Evolutionary conservation across 2,888 invertebrate species (phyloP).

Genomic region (Parnassius glacialis): DNA sequence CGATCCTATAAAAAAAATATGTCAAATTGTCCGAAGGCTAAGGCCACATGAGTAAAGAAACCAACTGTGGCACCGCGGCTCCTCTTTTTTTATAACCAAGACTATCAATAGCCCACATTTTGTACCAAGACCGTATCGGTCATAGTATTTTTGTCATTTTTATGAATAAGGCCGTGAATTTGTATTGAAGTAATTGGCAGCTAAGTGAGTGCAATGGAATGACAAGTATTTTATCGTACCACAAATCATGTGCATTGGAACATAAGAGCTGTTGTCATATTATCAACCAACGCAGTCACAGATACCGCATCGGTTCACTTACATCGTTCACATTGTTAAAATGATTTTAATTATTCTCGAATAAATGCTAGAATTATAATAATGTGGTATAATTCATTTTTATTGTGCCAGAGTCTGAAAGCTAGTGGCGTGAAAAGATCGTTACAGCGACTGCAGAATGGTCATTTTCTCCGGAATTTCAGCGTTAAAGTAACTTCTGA

Average conservation of each 20-base stretch:
- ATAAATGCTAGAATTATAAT: background rate
- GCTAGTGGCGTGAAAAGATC: background rate
- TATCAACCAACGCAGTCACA: background rate
- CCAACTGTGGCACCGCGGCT: too few relatives aligned
- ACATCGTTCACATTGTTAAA: background rate
- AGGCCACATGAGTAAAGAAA: too few relatives aligned
- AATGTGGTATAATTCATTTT: background rate
- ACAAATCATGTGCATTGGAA: background rate
- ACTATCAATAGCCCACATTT: too few relatives aligned
- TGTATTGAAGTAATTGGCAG: background rate
- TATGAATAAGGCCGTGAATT: too few relatives aligned
- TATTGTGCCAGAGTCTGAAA: background rate
- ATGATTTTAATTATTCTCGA: background rate
- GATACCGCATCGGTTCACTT: background rate
- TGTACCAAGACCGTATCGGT: background rate
- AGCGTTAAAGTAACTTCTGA: background rate
- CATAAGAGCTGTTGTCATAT: background rate
- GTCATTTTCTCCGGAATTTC: background rate
- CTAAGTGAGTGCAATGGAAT: background rate
- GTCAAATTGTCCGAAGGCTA: too few relatives aligned
- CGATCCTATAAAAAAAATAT: too few relatives aligned
- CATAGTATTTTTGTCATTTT: background rate
- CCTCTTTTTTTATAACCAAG: too few relatives aligned
- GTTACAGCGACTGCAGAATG: background rate
- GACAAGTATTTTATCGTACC: constrained; percentile 1